Conservation (phyloP, 2,888 invertebrate species). For the Quadriops clusia region DNA sequence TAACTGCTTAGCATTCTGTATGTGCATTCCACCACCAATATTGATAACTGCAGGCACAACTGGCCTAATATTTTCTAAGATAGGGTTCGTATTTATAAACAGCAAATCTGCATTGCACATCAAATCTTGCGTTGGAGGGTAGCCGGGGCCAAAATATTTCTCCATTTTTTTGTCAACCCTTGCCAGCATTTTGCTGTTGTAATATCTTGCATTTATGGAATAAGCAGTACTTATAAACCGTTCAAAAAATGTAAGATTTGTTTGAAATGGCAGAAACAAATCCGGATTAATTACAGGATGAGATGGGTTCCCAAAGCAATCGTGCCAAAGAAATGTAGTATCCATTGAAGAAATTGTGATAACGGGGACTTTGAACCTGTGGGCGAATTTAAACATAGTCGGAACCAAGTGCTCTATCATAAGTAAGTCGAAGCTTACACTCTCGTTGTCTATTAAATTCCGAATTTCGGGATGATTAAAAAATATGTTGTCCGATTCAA, state of each 20-base stretch:
- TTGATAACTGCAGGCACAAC: conserved; percentile 27
- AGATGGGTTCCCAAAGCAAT: conserved; percentile 26
- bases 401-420: conserved; percentile 27
- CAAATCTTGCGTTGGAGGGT: conserved; percentile 27
- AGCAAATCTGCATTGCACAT: conserved; percentile 27
- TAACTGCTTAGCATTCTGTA: conserved; percentile 22
- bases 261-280: conserved; percentile 23
- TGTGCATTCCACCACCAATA: conserved; percentile 24
- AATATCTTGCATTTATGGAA: conserved; percentile 21
- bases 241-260: conserved; percentile 36
- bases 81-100: conserved; percentile 27
- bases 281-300: conserved; percentile 30
- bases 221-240: conserved; percentile 23
- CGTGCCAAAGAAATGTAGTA: conserved; percentile 22
- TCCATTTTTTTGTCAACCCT: conserved; percentile 23
- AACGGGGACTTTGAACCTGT: conserved; percentile 28
- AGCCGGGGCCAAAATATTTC: conserved; percentile 28
- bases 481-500: too few relatives aligned
- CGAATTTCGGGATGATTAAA: conserved; percentile 25
- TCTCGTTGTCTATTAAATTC: conserved; percentile 24
- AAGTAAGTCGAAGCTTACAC: conserved; percentile 27
- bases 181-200: conserved; percentile 21
- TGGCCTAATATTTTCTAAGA: conserved; percentile 26
- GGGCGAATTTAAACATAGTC: conserved; percentile 23
- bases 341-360: conserved; percentile 30